Evolutionary conservation across 2,888 invertebrate genomes (phyloP), one percentile per base, ranked within the genome.

Genomic region (Dryococelus australis): DNA sequence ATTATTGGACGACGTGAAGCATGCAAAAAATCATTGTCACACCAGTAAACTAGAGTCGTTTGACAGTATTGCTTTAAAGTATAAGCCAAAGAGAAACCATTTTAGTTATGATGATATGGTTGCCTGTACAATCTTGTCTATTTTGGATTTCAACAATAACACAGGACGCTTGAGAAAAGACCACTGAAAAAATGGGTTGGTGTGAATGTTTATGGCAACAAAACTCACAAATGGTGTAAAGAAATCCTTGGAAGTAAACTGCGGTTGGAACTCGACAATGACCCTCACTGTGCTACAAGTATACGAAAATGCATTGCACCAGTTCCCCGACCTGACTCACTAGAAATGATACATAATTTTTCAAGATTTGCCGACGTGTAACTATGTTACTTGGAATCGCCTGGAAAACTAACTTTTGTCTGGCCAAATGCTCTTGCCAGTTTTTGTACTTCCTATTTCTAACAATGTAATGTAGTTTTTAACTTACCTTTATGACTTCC

Each of bases 1-100:
- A 4, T 65, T 85, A 0, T 78, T 85, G 8, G 9, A 65, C 28
- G 65, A 85, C 28, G 53, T 85, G 65, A 24, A 53, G 35, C 86
- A 85, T 65, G 65, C 28, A 1, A 65, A 78, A 53, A 85, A 65
- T 6, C 65, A 85, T 78, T 85, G 86, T 8, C 65, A n/a, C 47
- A 85, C 86, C 4, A 26, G 86, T 12, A 85, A 53, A 26, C 43
- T 83, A 1, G 28, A 83, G 28, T 83, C 83, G 0, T 28, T 83
- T 43, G 35, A 79, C 79, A 83, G 83, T 43, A 16, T 83, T 8
- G 83, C 83, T 16, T 9, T 83, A 1, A 28, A n/a, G n/a, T 83
- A 12, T 83, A 83, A 83, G 12, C 83, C 8, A 2, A 79, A 79
- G 8, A 1, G 20, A 28, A 28, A 83, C 20, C 83, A 83, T 43